These are phyloP conservation scores for Ischnus inquisitorius DNA, from an alignment of 2,888 invertebrate species.

Conservation along the genomic window DNA sequence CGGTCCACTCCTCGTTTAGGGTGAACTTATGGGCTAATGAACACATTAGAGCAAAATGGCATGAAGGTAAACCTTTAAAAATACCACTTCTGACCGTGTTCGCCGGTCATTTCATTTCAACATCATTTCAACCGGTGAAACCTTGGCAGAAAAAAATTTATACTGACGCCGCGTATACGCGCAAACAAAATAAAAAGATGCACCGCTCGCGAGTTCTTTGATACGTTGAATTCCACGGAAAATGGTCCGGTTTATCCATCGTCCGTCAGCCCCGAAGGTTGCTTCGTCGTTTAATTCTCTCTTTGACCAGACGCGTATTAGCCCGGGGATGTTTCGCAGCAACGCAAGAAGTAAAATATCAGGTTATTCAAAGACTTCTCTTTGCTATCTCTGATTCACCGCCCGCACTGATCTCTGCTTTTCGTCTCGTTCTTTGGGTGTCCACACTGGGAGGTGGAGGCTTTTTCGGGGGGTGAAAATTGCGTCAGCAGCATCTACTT, in stretches of 20 bases:
- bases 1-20: too few species aligned
- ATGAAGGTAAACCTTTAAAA: too few species aligned
- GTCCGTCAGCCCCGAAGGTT: background rate
- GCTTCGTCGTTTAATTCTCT: background rate
- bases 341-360: background rate
- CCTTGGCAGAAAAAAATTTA: too few species aligned
- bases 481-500: background rate
- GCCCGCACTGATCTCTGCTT: background rate
- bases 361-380: background rate
- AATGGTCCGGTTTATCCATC: background rate
- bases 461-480: background rate
- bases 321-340: background rate
- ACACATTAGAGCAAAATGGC: too few species aligned
- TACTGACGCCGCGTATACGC: too few species aligned
- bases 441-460: background rate
- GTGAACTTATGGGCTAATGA: too few species aligned
- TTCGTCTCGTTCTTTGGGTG: background rate
- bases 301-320: background rate
- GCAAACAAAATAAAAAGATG: too few species aligned
- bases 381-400: background rate
- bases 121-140: too few species aligned
- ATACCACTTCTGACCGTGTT: too few species aligned
- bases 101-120: too few species aligned
- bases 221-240: background rate
- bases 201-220: background rate